Conservation (phyloP, 1,140 invertebrate genomes). For the Drosophila triauraria region DNA sequence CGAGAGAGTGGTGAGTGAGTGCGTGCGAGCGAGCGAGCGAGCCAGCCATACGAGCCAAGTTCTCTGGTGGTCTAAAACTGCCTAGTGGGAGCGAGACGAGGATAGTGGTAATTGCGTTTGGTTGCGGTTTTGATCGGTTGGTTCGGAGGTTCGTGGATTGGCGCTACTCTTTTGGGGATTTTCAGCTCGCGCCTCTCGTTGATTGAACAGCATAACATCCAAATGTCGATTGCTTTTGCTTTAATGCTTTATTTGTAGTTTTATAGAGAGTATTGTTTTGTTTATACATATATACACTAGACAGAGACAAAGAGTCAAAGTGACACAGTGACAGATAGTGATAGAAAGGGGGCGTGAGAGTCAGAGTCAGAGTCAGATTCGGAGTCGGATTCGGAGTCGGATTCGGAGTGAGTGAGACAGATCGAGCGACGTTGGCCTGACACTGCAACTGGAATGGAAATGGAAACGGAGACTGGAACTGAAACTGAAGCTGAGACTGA, state of each 20-base stretch:
- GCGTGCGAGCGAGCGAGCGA: constrained; percentile 60
- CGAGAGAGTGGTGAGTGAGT: constrained; percentile 39
- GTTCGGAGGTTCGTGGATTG: constrained; percentile 15
- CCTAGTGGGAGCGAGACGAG: constrained; percentile 50
- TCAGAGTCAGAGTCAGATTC: constrained; percentile 12
- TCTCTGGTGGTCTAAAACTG: constrained; percentile 29
- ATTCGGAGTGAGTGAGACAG: constrained; percentile 23
- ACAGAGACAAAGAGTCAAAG: constrained; percentile 45
- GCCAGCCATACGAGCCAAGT: constrained; percentile 58
- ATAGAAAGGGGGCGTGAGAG: constrained; percentile 30
- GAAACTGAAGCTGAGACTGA: constrained; percentile 21
- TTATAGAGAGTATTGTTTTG: constrained; percentile 48
- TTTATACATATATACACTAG: constrained; percentile 56
- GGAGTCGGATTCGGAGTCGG: background rate
- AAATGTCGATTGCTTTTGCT: constrained; percentile 82
- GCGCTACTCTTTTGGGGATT: constrained; percentile 22
- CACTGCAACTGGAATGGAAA: constrained; percentile 36
- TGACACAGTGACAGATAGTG: constrained; percentile 26
- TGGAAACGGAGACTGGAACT: constrained; percentile 35
- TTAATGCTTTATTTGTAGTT: constrained; percentile 65
- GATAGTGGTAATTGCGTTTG: constrained; percentile 35
- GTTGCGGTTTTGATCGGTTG: constrained; percentile 28
- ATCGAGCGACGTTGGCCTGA: constrained; percentile 33
- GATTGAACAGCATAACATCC: constrained; percentile 85
- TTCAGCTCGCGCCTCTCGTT: constrained; percentile 39